A percentile compares a stretch with the other conserved stretches of the same genome.
These are phyloP conservation scores for Papilio polytes DNA, from an alignment of 1,140 invertebrate species.

Conservation along the genomic window DNA sequence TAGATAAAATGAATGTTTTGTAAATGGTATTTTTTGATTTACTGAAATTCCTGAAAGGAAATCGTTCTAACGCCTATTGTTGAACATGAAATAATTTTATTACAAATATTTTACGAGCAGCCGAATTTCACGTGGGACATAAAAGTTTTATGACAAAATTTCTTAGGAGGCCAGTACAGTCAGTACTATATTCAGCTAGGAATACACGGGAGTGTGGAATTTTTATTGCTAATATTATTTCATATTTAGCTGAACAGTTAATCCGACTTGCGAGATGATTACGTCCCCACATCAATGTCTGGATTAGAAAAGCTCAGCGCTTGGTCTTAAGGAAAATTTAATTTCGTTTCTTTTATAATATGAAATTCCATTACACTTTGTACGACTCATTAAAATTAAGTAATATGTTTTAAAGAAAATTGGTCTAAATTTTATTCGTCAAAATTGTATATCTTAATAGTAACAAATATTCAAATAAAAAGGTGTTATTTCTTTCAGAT, in stretches of 20 bases:
- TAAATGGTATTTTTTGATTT: slow-evolving; percentile 20
- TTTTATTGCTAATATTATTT: slow-evolving; percentile 38
- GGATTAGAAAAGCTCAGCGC: slow-evolving; percentile 27
- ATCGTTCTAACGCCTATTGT: slow-evolving; percentile 31
- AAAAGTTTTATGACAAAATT: slow-evolving; percentile 37
- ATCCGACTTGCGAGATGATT: slow-evolving; percentile 37
- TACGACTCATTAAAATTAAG: not conserved
- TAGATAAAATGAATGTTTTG: not conserved
- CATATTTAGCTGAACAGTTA: slow-evolving; percentile 30
- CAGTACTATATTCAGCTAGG: not conserved
- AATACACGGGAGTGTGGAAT: not conserved
- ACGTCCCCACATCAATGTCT: slow-evolving; percentile 30
- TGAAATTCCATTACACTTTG: not conserved
- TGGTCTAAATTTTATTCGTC: not conserved
- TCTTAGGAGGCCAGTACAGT: slow-evolving; percentile 16
- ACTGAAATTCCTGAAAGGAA: slow-evolving; percentile 34
- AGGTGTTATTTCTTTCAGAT: not conserved
- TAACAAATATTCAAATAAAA: not conserved
- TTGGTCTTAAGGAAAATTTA: slow-evolving; percentile 1
- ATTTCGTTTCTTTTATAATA: not conserved
- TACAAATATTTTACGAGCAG: slow-evolving; percentile 36
- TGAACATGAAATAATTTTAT: slow-evolving; percentile 38
- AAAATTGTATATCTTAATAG: not conserved
- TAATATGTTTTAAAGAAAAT: not conserved
- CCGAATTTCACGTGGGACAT: slow-evolving; percentile 24